Percentiles rank a stretch among this genome's conserved stretches.
These are phyloP conservation scores for Gobionotothen gibberifrons DNA, from an alignment of 2,797 vertebrate species.

Conservation along the genomic window DNA sequence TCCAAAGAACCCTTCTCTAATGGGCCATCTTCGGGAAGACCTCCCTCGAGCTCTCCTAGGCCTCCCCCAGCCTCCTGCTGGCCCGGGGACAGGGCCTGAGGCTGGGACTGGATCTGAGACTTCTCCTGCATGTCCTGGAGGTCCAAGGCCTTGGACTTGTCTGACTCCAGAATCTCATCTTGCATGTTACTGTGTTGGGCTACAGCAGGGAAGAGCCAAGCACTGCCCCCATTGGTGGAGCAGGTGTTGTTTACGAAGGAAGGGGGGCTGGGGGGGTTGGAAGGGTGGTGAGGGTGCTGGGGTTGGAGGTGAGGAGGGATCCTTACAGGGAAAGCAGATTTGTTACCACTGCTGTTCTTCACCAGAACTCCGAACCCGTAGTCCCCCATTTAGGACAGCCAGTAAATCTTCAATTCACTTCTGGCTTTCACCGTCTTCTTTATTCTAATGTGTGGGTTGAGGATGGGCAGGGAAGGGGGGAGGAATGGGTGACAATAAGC, in stretches of 20 bases:
- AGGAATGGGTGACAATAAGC: slow-evolving; percentile 17
- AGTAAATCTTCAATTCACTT: slow-evolving; percentile 76
- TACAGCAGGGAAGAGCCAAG: slow-evolving; percentile 97
- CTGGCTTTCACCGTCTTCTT: slow-evolving; percentile 77
- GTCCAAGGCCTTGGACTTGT: slow-evolving; percentile 93
- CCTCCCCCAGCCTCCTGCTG: slow-evolving; percentile 92
- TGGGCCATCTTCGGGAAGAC: slow-evolving; percentile 90
- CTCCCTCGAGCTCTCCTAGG: slow-evolving; percentile 92
- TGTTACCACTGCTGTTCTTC: slow-evolving; percentile 98
- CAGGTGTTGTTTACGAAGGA: slow-evolving; percentile 97
- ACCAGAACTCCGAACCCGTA: slow-evolving; percentile 99
- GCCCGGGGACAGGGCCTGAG: slow-evolving; percentile 88
- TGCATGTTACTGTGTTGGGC: slow-evolving; percentile 97
- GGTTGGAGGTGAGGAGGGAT: slow-evolving; percentile 99
- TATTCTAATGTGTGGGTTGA: slow-evolving; percentile 60
- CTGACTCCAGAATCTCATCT: slow-evolving; percentile 98
- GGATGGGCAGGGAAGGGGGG: neutral
- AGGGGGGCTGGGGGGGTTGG: slow-evolving; percentile 92
- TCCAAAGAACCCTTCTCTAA: slow-evolving; percentile 92
- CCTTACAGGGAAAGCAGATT: slow-evolving; percentile 98
- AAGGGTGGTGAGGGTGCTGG: slow-evolving; percentile 93
- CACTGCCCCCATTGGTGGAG: slow-evolving; percentile 95
- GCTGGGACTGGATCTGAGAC: slow-evolving; percentile 90
- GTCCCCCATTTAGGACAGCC: slow-evolving; percentile 98
- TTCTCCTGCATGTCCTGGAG: slow-evolving; percentile 88